Evolutionary conservation across 2,797 vertebrate species (phyloP), one percentile per base, ranked within the genome.

Genomic region (Pyrrhura leucotis): DNA sequence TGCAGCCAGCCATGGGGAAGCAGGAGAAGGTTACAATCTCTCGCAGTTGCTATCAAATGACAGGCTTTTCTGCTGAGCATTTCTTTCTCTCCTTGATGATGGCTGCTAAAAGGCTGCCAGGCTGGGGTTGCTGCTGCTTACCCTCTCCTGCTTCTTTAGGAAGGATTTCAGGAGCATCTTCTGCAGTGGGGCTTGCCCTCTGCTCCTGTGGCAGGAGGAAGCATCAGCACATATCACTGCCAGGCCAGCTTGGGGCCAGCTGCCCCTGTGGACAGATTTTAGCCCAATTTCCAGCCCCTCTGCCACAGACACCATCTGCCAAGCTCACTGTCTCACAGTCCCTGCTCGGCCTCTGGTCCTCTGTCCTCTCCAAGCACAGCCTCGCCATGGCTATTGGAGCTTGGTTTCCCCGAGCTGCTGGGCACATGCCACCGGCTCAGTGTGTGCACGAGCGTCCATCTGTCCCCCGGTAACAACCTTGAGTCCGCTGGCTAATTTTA

Each of bases 301-400:
- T 17, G 20, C 75, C 93, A 58, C 83, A 93, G 95, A 91, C 92
- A 48, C 95, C 93, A 92, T 95, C 88, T 88, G 81, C 86, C 91
- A 66, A 74, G 47, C 71, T 77, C 80, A 21, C 25, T 12, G 83
- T 78, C 91, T 89, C 75, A 7, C 82, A 3, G 84, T 37, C 77
- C 44, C 69, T 0, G 10, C 75, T 35, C 76, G 12, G 61, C 42
- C 83, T 63, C 61, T 2, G 25, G 56, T 37, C 66, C 73, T 28
- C 1, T 0, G 4, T 62, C 85, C 87, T 69, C 93, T 71, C 77
- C 21, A 4, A 18, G 62, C 50, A 4, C 71, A 7, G 61, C 4
- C 71, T 81, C 25, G 2, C 75, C 4, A 15, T 3, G 4, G 65
- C 35, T 18, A 8, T 13, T 5, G 45, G 74, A 75, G 33, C 50